A percentile compares a stretch with the other conserved stretches of the same genome.
Evolutionary conservation across 2,113 vertebrate species (phyloP).

Genomic region (Chloropsis cyanopogon): DNA sequence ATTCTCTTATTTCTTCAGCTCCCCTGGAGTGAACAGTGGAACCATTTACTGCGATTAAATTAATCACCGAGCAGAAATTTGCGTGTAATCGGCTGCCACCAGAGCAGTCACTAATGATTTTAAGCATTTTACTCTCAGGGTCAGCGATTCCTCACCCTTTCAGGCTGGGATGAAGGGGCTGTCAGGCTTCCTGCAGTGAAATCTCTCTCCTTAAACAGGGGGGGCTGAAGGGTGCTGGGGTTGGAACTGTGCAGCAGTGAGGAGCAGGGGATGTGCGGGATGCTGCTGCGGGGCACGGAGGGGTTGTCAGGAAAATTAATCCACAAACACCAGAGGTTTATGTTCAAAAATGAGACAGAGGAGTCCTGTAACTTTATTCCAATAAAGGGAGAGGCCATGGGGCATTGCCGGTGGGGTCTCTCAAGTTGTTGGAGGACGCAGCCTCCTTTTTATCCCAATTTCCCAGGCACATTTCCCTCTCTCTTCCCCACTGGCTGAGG

Average conservation of each 20-base stretch:
- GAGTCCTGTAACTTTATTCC: too few species aligned
- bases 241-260: not conserved
- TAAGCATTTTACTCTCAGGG: not conserved
- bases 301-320: not conserved
- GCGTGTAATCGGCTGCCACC: not conserved
- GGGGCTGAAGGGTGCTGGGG: not conserved
- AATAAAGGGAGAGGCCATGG: not conserved
- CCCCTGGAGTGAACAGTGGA: not conserved
- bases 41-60: not conserved
- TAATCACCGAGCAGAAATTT: not conserved
- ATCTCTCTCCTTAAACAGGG: not conserved
- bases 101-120: not conserved
- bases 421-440: accelerated
- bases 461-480: accelerated
- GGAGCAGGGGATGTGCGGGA: not conserved
- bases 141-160: not conserved
- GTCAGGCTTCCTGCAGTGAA: accelerated
- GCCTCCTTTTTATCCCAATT: not conserved
- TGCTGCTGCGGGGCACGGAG: accelerated
- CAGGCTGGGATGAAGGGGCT: not conserved
- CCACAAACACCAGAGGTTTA: not conserved
- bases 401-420: not conserved
- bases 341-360: not conserved
- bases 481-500: not conserved
- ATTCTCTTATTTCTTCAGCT: not conserved